These are phyloP conservation scores for Escarpia spicata DNA, from an alignment of 2,888 invertebrate genomes.

Conservation along the genomic window DNA sequence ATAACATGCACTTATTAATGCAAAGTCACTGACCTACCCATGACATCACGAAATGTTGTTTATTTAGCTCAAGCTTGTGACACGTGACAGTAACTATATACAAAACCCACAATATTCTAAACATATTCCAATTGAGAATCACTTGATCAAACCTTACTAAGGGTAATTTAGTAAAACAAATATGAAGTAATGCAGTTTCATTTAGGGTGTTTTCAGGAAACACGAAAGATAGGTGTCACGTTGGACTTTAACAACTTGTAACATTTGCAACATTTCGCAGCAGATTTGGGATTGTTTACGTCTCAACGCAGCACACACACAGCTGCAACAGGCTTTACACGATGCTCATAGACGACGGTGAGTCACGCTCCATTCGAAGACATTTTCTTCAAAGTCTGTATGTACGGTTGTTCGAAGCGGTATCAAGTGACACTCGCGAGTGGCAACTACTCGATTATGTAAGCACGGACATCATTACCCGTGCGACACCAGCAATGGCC, in stretches of 20 bases:
- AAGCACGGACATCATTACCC: conserved; percentile 6
- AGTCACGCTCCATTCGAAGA: not conserved
- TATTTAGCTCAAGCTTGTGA: not conserved
- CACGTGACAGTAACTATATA: not conserved
- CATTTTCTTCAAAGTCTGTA: not conserved
- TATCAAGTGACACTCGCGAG: not conserved
- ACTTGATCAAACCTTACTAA: not conserved
- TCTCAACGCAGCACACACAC: not conserved
- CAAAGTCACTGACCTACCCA: too few species aligned
- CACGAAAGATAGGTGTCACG: too few species aligned
- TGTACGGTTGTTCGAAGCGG: not conserved
- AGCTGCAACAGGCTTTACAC: not conserved
- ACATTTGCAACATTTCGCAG: too few species aligned
- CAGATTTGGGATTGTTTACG: too few species aligned
- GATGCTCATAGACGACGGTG: not conserved
- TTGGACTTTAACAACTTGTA: too few species aligned
- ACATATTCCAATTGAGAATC: not conserved
- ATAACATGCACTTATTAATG: too few species aligned
- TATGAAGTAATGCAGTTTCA: too few species aligned
- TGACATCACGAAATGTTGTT: not conserved
- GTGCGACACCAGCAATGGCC: conserved; percentile 10
- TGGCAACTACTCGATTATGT: conserved; percentile 9
- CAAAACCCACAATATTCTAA: not conserved
- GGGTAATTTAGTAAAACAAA: not conserved
- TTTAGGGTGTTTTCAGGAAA: too few species aligned